Conservation (phyloP, 2,113 vertebrate species). For the Odontophorus gujanensis region DNA sequence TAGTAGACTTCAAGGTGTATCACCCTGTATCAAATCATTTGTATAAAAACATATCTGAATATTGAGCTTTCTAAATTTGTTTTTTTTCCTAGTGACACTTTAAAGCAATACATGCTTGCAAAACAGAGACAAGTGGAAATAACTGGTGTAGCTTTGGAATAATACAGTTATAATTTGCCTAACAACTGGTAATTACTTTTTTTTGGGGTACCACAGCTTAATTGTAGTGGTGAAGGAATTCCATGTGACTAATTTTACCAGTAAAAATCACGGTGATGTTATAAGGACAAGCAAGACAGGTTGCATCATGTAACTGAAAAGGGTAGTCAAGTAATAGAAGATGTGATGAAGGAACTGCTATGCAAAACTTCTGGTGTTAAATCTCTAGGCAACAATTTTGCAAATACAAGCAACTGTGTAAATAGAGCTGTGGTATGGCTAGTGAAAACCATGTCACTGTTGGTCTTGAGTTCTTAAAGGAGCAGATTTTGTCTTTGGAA, state of each 20-base stretch:
- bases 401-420: not conserved
- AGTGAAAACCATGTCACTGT: not conserved
- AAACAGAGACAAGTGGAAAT: not conserved
- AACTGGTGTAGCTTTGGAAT: not conserved
- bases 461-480: not conserved
- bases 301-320: not conserved
- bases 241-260: not conserved
- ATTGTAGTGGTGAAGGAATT: not conserved
- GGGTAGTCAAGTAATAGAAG: not conserved
- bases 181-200: not conserved
- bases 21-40: not conserved
- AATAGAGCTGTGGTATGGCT: not conserved
- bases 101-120: not conserved
- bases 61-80: not conserved
- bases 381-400: not conserved
- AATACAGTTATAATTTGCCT: not conserved
- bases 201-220: not conserved
- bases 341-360: not conserved
- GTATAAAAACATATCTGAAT: not conserved
- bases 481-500: not conserved
- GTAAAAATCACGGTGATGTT: not conserved
- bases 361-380: not conserved
- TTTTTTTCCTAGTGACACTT: not conserved
- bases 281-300: not conserved
- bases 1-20: accelerated